A percentile compares a stretch with the other conserved stretches of the same genome.
These are phyloP conservation scores for Laticauda laticaudata DNA, from an alignment of 2,113 vertebrate species.

Conservation along the genomic window DNA sequence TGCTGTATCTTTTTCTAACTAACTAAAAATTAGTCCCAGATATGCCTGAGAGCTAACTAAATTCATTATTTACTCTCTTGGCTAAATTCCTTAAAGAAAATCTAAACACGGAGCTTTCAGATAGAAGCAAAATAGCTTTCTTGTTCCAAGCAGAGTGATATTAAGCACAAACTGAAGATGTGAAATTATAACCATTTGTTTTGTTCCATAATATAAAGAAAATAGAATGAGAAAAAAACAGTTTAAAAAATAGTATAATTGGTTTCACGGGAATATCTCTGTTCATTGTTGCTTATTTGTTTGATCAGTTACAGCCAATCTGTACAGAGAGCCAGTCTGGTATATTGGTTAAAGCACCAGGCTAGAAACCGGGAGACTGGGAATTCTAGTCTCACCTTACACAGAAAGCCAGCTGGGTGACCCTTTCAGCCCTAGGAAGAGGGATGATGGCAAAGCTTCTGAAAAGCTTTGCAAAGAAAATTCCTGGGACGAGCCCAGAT, in stretches of 20 bases:
- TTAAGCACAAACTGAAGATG: background rate
- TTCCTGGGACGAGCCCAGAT: background rate
- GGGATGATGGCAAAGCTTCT: background rate
- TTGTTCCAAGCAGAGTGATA: background rate
- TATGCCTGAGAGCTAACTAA: background rate
- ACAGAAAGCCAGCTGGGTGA: background rate
- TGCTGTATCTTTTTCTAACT: background rate
- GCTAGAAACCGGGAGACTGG: background rate
- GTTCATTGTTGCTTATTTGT: background rate
- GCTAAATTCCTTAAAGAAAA: background rate
- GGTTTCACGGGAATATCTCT: background rate
- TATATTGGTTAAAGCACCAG: background rate
- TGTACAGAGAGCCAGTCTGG: background rate
- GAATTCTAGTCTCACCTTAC: background rate
- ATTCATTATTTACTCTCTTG: background rate
- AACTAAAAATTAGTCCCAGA: background rate
- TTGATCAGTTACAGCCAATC: conserved; percentile 16
- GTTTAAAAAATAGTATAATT: background rate
- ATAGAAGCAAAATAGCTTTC: background rate
- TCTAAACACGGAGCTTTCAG: background rate
- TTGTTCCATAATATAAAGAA: background rate
- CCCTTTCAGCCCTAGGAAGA: background rate
- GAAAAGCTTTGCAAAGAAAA: background rate
- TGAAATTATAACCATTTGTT: conserved; percentile 2
- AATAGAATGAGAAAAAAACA: background rate